Evolutionary conservation across 2,113 vertebrate species (phyloP).

Genomic region (Phalacrocorax carbo): DNA sequence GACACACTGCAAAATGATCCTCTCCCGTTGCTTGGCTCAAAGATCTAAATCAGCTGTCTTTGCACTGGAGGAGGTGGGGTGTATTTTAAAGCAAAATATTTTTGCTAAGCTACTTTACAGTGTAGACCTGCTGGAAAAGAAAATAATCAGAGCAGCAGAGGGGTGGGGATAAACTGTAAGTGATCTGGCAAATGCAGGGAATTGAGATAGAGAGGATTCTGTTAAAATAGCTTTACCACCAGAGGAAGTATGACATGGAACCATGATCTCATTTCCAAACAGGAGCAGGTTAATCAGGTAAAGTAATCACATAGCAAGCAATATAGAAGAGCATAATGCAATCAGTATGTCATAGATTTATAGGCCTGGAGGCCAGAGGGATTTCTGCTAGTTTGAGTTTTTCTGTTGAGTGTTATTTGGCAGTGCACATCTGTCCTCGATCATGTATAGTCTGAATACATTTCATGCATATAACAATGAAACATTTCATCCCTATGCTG

Average conservation of each 20-base stretch:
- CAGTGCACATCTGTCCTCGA: background rate
- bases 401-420: background rate
- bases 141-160: background rate
- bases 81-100: background rate
- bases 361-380: background rate
- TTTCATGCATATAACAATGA: too few relatives aligned
- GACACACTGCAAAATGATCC: background rate
- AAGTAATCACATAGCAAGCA: background rate
- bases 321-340: background rate
- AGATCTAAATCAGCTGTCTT: background rate
- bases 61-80: fast-evolving
- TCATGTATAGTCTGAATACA: background rate
- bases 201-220: background rate
- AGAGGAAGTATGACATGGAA: background rate
- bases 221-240: background rate
- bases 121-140: background rate
- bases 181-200: background rate
- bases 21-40: background rate
- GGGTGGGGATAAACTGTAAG: background rate
- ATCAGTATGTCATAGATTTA: background rate
- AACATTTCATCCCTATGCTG: background rate
- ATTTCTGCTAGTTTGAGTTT: background rate
- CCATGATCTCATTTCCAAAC: background rate
- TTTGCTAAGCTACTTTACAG: background rate
- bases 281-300: background rate